Base-by-base conservation (phyloP, 2,888 invertebrate genomes). In the Eupithecia tripunctaria region DNA sequence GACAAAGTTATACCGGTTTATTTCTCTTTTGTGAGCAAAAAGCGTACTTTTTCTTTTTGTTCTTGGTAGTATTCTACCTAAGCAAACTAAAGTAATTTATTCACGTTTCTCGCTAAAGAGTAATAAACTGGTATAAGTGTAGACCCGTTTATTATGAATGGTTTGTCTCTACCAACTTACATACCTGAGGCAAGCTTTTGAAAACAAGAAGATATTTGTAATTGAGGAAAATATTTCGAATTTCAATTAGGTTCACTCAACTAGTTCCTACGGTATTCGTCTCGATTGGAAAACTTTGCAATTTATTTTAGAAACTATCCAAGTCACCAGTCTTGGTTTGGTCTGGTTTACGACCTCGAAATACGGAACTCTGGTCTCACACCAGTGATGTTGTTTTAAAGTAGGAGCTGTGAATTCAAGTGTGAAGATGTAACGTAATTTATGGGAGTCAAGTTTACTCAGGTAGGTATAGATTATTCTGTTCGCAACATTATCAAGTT, bases 271-370 rank as follows among this genome's bases (percentile, higher is more conserved):
- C 51, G 12, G 51, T 51, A 65, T 41, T 70, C 36, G 66, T 69
- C 63, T 64, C 70, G 64, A 66, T 68, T 62, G 47, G 18, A 41
- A 66, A 71, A 62, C 73, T 71, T 71, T 66, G 21, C 41, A 65
- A 74, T 71, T 71, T 71, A 71, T 68, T 15, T 56, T 67, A 27
- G 68, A 71, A 36, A 4, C 56, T 66, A 65, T 56, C 32, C 12
- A 27, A 62, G 41, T 70, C 29, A n/a, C 43, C 18, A 7, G 21
- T 51, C 47, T 21, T 51, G 47, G 47, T 21, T 10, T 21, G 60
- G 25, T 59, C 59, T 27, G 6, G 32, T 63, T 63, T 63, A 63
- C 38, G 29, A 32, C 14, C 21, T 25, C 38, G 38, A 64, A 38
- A 38, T 63, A 32, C 29, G 32, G 63, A 12, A n/a, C 21, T 36